Evolutionary conservation across 1,140 invertebrate genomes (phyloP).

Genomic region (Apis florea): DNA sequence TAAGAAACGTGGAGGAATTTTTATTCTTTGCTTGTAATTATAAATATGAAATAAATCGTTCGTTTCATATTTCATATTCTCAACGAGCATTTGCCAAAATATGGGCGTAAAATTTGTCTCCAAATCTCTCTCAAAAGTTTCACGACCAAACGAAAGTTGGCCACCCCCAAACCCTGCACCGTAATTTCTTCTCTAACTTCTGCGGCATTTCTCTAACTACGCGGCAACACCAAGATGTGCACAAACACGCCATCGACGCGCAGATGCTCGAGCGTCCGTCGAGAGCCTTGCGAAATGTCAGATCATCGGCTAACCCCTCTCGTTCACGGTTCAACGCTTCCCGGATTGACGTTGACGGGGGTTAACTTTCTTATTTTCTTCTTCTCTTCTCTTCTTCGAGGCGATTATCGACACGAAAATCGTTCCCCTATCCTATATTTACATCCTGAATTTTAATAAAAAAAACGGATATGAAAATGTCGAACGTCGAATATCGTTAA

Average conservation of each 20-base stretch:
- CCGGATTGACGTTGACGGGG: background rate
- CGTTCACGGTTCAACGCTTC: constrained; percentile 2
- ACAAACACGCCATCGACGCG: background rate
- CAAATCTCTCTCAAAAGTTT: no score
- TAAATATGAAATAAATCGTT: no score
- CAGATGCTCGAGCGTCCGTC: background rate
- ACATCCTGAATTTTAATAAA: no score
- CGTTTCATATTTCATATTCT: no score
- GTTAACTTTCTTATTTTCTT: background rate
- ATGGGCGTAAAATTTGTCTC: background rate
- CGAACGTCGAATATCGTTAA: no score
- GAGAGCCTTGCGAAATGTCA: constrained; percentile 24
- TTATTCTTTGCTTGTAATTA: no score
- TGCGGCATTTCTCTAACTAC: constrained; percentile 5
- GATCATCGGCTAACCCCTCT: background rate
- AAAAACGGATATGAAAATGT: no score
- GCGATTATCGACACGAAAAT: background rate
- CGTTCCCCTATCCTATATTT: no score
- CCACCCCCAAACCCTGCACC: background rate
- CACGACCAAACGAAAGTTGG: no score
- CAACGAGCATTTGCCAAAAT: no score
- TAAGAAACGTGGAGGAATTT: no score
- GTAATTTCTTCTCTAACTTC: background rate
- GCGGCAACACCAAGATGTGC: constrained; percentile 25
- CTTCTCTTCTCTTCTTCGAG: background rate